Evolutionary conservation across 2,113 vertebrate genomes (phyloP), one percentile per base, ranked within the genome.

Genomic region (Regulus satrapa): DNA sequence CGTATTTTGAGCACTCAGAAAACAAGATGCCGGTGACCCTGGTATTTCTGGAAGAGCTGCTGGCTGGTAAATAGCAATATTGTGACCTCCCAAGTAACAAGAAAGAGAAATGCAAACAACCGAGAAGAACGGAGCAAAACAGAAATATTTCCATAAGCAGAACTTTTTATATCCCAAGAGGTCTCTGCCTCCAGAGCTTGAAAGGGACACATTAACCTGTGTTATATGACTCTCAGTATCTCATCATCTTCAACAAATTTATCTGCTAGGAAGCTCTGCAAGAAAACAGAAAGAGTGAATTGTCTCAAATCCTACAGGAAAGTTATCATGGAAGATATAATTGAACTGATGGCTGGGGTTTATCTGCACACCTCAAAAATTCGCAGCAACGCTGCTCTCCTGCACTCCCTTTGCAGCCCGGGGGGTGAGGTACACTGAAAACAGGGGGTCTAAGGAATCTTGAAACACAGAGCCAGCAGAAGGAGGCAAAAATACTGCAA

Each of bases 31-130:
- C 1, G 0, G 66, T 91, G 94, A 97, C 84, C 87, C 89, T 82
- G 87, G 80, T 95, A 87, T 94, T 96, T 89, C 93, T 97, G 93
- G 87, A 87, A 94, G 62, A 54, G 87, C 11, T 78, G 66, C 58
- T 94, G 75, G 48, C 83, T 85, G 84, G 48, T 76, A 91, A 96
- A 95, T 5, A 94, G 67, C 54, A 95, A 73, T 68, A 86, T 11
- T 49, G 51, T 88, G 87, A 95, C 91, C 89, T 96, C 84, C 74
- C 46, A 52, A 85, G 87, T 24, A 92, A 92, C 56, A 89, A 94
- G 84, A 75, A 77, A 92, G 76, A 95, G 73, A 95, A 96, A 95
- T 72, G 87, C 84, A 94, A 96, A 91, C 93, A 95, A 82, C 41
- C 45, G 58, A 78, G 83, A 72, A 64, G 79, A 95, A 87, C 26